phyloP scores from a whole-genome alignment of 2,797 vertebrate genomes.

The Trematomus bernacchii region DNA sequence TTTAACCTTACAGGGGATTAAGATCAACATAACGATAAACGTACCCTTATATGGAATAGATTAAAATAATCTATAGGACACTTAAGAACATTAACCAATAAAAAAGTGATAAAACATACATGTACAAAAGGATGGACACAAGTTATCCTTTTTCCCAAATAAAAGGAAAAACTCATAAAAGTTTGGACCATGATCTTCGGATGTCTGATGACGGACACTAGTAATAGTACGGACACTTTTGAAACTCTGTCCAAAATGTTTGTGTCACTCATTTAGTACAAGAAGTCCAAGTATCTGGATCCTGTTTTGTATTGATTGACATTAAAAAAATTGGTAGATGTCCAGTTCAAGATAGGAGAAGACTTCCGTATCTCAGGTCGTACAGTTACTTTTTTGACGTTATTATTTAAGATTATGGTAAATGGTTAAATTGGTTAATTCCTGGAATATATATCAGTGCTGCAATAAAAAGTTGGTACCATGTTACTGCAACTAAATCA shows the following conservation, averaged over 20 bases:
- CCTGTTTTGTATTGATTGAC: not conserved
- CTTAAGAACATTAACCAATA: not conserved
- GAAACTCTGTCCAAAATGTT: not conserved
- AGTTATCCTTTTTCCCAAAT: not conserved
- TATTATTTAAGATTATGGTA: not conserved
- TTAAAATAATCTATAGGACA: not conserved
- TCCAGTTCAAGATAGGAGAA: not conserved
- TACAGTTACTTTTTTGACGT: not conserved
- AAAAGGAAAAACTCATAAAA: not conserved
- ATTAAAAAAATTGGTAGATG: not conserved
- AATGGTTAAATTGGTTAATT: conserved; percentile 2
- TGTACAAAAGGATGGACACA: not conserved
- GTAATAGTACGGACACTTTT: not conserved
- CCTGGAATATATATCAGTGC: not conserved
- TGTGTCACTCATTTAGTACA: not conserved
- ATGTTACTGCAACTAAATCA: not conserved
- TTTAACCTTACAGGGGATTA: not conserved
- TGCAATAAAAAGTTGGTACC: not conserved
- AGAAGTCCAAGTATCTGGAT: no score
- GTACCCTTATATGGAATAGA: not conserved
- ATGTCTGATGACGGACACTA: no score
- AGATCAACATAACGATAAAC: not conserved
- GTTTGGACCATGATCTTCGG: no score
- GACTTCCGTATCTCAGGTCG: not conserved
- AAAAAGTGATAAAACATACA: not conserved